These are phyloP conservation scores for Melieria picta DNA, from an alignment of 2,888 invertebrate genomes.

Conservation along the genomic window DNA sequence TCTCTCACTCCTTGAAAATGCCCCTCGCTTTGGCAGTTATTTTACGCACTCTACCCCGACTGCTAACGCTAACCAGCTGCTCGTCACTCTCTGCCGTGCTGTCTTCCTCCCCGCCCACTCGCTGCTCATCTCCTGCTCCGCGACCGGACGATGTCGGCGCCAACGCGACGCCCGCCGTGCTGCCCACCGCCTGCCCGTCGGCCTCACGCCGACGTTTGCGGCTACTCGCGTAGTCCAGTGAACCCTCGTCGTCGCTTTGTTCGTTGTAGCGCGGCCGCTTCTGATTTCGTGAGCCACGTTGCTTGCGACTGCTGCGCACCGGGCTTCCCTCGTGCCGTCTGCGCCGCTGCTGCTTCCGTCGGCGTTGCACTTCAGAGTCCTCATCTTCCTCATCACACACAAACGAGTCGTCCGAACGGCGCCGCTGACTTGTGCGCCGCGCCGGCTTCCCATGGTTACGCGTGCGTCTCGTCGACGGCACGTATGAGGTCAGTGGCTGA, in stretches of 20 bases:
- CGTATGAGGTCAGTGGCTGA: conserved; percentile 67
- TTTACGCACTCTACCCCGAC: conserved; percentile 85
- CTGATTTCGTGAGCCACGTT: conserved; percentile 60
- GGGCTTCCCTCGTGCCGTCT: conserved; percentile 12
- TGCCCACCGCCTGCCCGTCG: conserved; percentile 30
- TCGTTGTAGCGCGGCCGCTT: conserved; percentile 72
- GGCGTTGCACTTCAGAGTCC: conserved; percentile 49
- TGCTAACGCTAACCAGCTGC: conserved; percentile 73
- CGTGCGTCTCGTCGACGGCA: conserved; percentile 47
- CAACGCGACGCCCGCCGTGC: conserved; percentile 16
- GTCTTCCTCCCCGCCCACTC: conserved; percentile 44
- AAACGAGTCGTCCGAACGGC: conserved; percentile 48
- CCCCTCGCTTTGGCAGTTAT: conserved; percentile 83
- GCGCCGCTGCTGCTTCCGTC: conserved; percentile 32
- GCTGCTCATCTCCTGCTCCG: conserved; percentile 21
- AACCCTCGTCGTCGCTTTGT: conserved; percentile 70
- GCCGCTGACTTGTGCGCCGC: conserved; percentile 32
- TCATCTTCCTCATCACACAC: conserved; percentile 56
- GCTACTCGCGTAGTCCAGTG: conserved; percentile 31
- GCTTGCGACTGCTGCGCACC: conserved; percentile 36
- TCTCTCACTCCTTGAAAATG: conserved; percentile 66
- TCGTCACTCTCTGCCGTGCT: conserved; percentile 55
- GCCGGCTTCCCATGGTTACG: conserved; percentile 41
- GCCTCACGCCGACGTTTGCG: conserved; percentile 48
- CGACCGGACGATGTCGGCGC: neutral